Conservation (phyloP, 2,888 invertebrate genomes). For the Chelonus formosanus region DNA sequence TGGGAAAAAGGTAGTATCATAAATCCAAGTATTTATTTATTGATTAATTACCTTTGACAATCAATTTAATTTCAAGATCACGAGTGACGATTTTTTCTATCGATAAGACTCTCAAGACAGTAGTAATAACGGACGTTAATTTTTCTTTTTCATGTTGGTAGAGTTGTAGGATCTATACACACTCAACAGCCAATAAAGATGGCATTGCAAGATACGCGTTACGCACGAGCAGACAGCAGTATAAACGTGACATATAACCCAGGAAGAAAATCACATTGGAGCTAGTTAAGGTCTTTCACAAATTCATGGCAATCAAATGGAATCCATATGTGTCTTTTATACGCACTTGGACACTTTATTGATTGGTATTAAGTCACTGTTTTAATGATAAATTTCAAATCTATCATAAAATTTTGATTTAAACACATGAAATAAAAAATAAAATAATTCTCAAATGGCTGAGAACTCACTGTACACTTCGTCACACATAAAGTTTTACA, state of each 20-base stretch:
- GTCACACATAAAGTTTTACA: conserved; percentile 1
- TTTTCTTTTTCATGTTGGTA: conserved; percentile 6
- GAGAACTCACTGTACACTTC: neutral
- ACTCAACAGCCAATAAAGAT: conserved; percentile 23
- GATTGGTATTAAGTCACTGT: too few species aligned
- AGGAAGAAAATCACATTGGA: conserved; percentile 26
- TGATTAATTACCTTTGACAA: conserved; percentile 8
- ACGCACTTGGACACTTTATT: too few species aligned
- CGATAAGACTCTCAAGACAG: neutral
- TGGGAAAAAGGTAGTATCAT: too few species aligned
- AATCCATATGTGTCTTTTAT: neutral
- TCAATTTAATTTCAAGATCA: neutral
- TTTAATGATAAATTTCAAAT: too few species aligned
- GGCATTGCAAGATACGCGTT: conserved; percentile 27
- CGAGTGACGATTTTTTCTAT: conserved; percentile 4
- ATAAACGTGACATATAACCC: conserved; percentile 28
- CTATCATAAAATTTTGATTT: too few species aligned
- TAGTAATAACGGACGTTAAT: conserved; percentile 4
- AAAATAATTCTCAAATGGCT: neutral
- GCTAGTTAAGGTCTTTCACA: conserved; percentile 4
- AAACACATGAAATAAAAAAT: too few species aligned
- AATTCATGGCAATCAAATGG: conserved; percentile 11
- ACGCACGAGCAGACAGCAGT: conserved; percentile 28
- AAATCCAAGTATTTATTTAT: neutral
- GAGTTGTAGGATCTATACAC: neutral